Evolutionary conservation across 2,888 invertebrate genomes (phyloP), one percentile per base, ranked within the genome.

Genomic region (Ornithoptera priamus): DNA sequence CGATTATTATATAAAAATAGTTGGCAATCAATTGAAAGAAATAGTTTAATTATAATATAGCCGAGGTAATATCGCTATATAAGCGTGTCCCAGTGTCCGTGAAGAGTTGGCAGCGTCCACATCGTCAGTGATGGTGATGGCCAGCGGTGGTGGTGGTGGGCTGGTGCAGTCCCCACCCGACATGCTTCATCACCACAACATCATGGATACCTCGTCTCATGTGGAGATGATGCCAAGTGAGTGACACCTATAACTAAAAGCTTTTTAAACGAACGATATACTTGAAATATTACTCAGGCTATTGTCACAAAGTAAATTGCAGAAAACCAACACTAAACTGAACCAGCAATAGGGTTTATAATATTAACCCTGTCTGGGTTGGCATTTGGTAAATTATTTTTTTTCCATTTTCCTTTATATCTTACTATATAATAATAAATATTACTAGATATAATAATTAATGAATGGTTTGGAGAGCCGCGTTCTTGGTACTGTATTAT

Each of bases 81-180:
- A 46, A 63, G 61, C 71, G 72, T 70, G 72, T 59, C 18, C 12
- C 17, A 39, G 63, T 63, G 63, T 53, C 24, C 50, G 63, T 63
- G 63, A 30, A 63, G 53, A 63, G 18, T 63, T 53, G 63, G 50
- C 63, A 53, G 22, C 63, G 63, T 53, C 24, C 30, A 63, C 53
- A 63, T 63, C 63, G 50, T 63, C 63, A 63, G 63, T 63, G 63
- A 92, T 92, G 92, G 92, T 92, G 85, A 92, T 92, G 92, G 92
- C 92, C 80, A 91, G 89, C 79, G 88, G 90, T 15, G 89, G 89
- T 62, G 91, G 90, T 88, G 92, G 92, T 77, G 92, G 91, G 79
- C 92, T 92, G 85, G 90, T 92, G 75, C 92, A 92, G 90, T 92
- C 92, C 90, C 92, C 92, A 89, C 92, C 92, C 69, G 92, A 92